Evolutionary conservation across 2,888 invertebrate genomes (phyloP).

Genomic region (Ametastegia equiseti): DNA sequence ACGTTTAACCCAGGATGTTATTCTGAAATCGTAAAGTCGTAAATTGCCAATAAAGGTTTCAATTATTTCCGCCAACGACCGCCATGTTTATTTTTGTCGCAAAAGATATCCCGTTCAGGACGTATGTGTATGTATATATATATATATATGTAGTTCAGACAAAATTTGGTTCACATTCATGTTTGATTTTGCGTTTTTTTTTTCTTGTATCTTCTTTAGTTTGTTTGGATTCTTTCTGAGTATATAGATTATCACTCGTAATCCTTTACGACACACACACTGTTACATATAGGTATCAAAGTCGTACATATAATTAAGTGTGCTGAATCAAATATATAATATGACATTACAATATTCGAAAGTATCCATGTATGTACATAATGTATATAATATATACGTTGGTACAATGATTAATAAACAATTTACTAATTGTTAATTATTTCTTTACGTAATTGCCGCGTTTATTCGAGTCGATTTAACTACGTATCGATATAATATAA

Average conservation of each 20-base stretch:
- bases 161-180: not conserved
- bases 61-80: too few relatives aligned
- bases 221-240: not conserved
- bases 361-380: not conserved
- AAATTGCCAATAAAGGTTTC: not conserved
- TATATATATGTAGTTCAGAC: not conserved
- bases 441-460: constrained; percentile 16
- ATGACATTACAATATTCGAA: not conserved
- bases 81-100: not conserved
- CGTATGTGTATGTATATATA: not conserved
- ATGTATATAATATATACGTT: not conserved
- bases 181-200: not conserved
- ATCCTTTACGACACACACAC: not conserved
- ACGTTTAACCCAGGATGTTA: not conserved
- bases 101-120: not conserved
- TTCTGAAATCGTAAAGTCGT: not conserved
- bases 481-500: constrained; percentile 50
- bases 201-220: not conserved
- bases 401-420: constrained; percentile 67
- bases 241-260: not conserved
- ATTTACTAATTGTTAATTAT: constrained; percentile 56
- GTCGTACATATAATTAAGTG: not conserved
- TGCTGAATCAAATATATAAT: too few relatives aligned
- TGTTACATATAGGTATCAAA: not conserved
- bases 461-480: constrained; percentile 38